Percentiles rank a stretch among this genome's conserved stretches.
Conservation (phyloP, 2,797 vertebrate species). For the Paramormyrops hopkinsi region DNA sequence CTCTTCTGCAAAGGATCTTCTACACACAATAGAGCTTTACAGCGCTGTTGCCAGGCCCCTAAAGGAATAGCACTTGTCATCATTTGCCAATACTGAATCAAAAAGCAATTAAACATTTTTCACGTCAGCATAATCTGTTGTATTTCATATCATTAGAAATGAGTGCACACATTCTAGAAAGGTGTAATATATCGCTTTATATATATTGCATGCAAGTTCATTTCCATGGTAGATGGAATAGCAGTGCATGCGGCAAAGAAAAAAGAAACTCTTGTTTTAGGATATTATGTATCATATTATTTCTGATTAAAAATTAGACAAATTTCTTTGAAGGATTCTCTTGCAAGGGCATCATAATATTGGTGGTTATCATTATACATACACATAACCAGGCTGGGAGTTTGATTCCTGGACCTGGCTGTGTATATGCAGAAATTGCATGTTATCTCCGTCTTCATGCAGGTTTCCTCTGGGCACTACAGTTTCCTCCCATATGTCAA, state of each 20-base stretch:
- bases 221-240: not conserved
- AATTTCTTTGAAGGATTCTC: not conserved
- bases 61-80: conserved; percentile 32
- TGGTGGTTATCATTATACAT: not conserved
- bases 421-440: not conserved
- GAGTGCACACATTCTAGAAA: not conserved
- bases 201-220: not conserved
- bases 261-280: not conserved
- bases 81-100: conserved; percentile 55
- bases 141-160: not conserved
- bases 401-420: not conserved
- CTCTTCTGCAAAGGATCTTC: conserved; percentile 32
- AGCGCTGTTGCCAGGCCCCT: conserved; percentile 39
- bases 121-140: not conserved
- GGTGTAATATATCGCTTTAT: not conserved
- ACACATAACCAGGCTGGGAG: not conserved
- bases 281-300: not conserved
- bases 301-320: not conserved
- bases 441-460: not conserved
- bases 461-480: not conserved
- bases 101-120: conserved; percentile 56
- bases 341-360: not conserved
- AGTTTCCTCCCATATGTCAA: not conserved
- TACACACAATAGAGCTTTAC: conserved; percentile 39
- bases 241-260: not conserved